Percentiles rank a stretch among this genome's conserved stretches.
phyloP scores from a whole-genome alignment of 2,113 vertebrate species.

The Solea solea region DNA sequence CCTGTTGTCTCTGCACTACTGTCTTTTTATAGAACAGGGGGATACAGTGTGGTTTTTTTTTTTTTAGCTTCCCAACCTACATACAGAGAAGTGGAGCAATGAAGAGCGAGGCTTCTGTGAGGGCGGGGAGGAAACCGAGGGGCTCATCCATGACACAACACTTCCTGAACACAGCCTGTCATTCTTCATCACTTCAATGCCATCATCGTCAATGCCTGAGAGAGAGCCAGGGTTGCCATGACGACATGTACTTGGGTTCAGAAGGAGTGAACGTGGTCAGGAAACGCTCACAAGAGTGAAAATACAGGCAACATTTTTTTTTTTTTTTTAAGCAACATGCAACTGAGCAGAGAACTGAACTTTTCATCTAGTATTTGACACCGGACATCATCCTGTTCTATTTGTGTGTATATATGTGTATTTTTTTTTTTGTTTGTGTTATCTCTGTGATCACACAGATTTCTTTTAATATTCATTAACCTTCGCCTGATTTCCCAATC shows the following conservation, averaged over 20 bases:
- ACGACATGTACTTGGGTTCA: slow-evolving; percentile 11
- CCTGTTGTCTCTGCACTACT: slow-evolving; percentile 24
- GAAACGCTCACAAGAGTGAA: background rate
- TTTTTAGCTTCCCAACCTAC: slow-evolving; percentile 30
- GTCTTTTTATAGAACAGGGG: slow-evolving; percentile 54
- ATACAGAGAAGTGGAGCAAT: slow-evolving; percentile 6
- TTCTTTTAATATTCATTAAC: too few species aligned
- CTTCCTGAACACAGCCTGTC: slow-evolving; percentile 7
- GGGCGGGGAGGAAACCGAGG: background rate
- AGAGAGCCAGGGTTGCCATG: slow-evolving; percentile 28
- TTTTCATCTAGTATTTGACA: too few species aligned
- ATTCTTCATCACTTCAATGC: slow-evolving; percentile 12
- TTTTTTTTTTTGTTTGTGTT: too few species aligned
- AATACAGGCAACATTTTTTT: too few species aligned
- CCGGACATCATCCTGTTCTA: too few species aligned
- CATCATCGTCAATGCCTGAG: background rate
- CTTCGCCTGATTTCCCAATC: too few species aligned
- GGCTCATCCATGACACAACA: slow-evolving; percentile 28
- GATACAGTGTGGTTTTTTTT: slow-evolving; percentile 11
- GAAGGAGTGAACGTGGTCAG: slow-evolving; percentile 3
- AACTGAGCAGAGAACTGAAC: background rate
- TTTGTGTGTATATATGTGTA: too few species aligned
- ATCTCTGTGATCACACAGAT: too few species aligned
- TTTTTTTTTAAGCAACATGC: slow-evolving; percentile 37
- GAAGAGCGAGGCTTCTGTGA: slow-evolving; percentile 3